Evolutionary conservation across 2,113 vertebrate species (phyloP), one percentile per base, ranked within the genome.

Genomic region (Mystacornis crossleyi): DNA sequence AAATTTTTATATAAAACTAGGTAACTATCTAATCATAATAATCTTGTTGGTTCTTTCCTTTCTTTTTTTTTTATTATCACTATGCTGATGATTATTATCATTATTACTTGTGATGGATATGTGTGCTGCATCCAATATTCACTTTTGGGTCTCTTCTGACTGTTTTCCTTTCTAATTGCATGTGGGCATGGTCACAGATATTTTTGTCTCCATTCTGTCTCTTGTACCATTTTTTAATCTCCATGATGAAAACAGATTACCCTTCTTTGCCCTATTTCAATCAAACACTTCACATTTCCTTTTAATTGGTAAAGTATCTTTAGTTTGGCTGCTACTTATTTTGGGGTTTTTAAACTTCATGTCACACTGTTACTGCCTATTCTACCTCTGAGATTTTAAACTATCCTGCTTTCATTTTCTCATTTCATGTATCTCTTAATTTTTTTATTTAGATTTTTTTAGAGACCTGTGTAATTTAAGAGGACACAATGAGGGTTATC

Each of bases 171-270:
- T 65, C 40, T 34, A 38, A 47, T 61, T 65, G 8, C 10, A 16
- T 8, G 20, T 62, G 3, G 4, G 3, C 9, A 34, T 7, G 6
- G 8, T 42, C 31, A 60, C 25, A 70, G 34, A 42, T 0, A 3
- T 48, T 53, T 82, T 65, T 79, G 18, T 64, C 8, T 75, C 25
- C 13, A 5, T 83, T 80, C 17, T 83, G 11, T 23, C 25, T 77
- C 29, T 87, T 54, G 15, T 10, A 54, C 5, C 8, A 45, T 45
- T 86, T 85, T 89, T 18, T 85, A 24, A 33, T 42, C 21, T 42
- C 20, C 9, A 1, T 31, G 50, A 72, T 7, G 10, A 58, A 75
- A 89, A 60, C 1, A 66, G 36, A 24, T 43, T 58, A 40, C 14
- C 3, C 4, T 40, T 75, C 53, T 80, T 67, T 89, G 16, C 28